phyloP scores from a whole-genome alignment of 2,113 vertebrate genomes.

The Heterotilapia buettikoferi region DNA sequence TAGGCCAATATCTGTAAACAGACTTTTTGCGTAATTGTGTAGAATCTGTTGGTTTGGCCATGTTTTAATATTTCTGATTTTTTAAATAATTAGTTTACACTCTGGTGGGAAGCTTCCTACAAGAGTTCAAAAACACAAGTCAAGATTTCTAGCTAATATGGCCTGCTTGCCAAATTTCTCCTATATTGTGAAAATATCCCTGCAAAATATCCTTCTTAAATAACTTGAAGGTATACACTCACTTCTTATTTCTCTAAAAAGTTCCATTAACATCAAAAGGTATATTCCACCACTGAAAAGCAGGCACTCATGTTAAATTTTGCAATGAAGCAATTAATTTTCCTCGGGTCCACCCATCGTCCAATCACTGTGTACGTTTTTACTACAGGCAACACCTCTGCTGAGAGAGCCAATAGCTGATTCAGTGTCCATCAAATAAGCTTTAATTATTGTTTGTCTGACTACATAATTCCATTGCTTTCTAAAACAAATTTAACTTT shows the following conservation, averaged over 20 bases:
- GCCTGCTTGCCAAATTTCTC: not conserved
- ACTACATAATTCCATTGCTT: not conserved
- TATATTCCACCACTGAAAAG: not conserved
- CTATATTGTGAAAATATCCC: not conserved
- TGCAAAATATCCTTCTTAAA: not conserved
- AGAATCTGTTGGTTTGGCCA: not conserved
- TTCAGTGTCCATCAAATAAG: not conserved
- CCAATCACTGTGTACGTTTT: not conserved
- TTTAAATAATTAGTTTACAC: not conserved
- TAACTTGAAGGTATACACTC: not conserved
- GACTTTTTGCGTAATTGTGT: not conserved
- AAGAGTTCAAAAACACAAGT: not conserved
- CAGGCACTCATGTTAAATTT: not conserved
- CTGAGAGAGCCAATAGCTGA: not conserved
- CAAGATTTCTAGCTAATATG: not conserved
- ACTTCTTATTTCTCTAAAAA: not conserved
- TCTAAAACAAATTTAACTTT: not conserved
- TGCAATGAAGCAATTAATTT: not conserved
- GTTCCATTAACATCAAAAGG: not conserved
- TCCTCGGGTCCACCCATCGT: not conserved
- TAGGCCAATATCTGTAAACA: not conserved
- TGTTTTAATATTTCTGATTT: not conserved
- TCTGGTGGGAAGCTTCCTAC: not conserved
- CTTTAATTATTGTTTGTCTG: not conserved
- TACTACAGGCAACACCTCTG: not conserved